phyloP scores from a whole-genome alignment of 2,113 vertebrate species.

The Antechinus stuartii region DNA sequence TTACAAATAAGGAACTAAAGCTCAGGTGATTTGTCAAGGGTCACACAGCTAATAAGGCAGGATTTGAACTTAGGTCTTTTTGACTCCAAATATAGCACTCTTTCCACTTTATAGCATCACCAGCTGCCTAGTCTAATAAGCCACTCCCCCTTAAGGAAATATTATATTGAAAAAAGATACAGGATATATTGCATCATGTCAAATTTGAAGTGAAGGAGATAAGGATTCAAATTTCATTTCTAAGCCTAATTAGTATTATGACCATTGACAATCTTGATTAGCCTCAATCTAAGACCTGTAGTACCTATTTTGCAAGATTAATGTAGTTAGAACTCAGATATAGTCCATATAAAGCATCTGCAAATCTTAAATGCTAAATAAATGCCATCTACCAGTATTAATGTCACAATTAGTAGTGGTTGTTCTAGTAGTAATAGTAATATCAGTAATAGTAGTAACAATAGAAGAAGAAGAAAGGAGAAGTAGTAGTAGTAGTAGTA shows the following conservation, averaged over 20 bases:
- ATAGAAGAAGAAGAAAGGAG: too few species aligned
- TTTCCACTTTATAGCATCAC: background rate
- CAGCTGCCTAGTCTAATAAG: background rate
- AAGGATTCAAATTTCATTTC: background rate
- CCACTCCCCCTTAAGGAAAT: background rate
- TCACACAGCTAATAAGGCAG: background rate
- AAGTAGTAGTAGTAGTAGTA: too few species aligned
- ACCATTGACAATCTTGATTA: background rate
- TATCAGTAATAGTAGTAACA: too few species aligned
- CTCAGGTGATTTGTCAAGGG: background rate
- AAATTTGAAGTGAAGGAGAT: background rate
- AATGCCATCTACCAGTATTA: background rate
- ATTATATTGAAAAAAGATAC: background rate
- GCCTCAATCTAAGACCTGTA: background rate
- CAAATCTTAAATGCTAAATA: background rate
- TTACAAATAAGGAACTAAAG: background rate
- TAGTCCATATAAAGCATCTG: background rate
- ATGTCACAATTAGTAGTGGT: background rate
- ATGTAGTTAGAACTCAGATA: background rate
- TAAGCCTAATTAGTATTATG: background rate
- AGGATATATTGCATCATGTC: background rate
- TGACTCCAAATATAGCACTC: background rate
- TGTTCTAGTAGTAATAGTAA: background rate
- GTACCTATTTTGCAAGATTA: background rate
- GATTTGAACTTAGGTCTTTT: background rate